Evolutionary conservation across 2,797 vertebrate genomes (phyloP).

Genomic region (Rhabdophis nuchalis): DNA sequence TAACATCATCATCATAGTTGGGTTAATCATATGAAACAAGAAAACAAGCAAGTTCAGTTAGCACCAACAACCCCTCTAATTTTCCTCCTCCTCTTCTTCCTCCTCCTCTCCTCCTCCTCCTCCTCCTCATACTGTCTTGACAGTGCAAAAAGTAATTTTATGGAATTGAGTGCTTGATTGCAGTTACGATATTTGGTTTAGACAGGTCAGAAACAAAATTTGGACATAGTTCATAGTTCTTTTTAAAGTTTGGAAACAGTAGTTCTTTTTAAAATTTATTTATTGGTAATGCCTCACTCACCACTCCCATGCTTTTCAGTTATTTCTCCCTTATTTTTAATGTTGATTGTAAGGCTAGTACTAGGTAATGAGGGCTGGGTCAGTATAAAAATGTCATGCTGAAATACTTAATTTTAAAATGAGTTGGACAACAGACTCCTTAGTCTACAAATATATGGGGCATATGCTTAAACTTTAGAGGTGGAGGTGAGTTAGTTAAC

Average conservation of each 20-base stretch:
- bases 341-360: slow-evolving; percentile 10
- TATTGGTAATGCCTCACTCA: slow-evolving; percentile 16
- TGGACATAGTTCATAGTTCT: neutral
- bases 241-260: neutral
- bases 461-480: neutral
- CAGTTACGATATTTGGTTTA: slow-evolving; percentile 21
- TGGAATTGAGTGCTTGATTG: slow-evolving; percentile 9
- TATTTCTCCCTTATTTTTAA: slow-evolving; percentile 17
- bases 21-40: too few species aligned
- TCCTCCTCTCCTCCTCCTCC: neutral
- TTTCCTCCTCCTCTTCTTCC: neutral
- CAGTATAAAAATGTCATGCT: neutral
- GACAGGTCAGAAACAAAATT: slow-evolving; percentile 14
- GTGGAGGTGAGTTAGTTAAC: neutral
- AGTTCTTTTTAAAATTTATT: neutral
- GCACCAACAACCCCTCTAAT: too few species aligned
- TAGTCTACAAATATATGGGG: neutral
- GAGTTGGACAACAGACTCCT: neutral
- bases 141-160: slow-evolving; percentile 28
- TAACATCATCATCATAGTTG: too few species aligned
- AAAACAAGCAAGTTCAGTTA: too few species aligned
- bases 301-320: neutral
- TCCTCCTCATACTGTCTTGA: slow-evolving; percentile 13
- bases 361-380: neutral
- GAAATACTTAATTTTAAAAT: neutral